phyloP scores from a whole-genome alignment of 2,113 vertebrate species.

The Copsychus sechellarum region DNA sequence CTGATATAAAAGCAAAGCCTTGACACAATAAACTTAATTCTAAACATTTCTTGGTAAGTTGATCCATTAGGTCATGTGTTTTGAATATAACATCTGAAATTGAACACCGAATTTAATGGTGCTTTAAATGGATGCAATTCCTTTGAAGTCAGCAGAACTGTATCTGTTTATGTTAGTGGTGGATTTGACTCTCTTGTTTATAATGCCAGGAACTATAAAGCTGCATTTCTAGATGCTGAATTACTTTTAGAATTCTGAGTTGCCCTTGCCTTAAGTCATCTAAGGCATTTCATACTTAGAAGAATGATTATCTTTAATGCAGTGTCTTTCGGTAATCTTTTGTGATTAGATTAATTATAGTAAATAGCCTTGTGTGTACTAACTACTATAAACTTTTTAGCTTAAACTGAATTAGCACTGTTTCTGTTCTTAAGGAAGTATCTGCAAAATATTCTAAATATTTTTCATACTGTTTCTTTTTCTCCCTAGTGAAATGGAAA shows the following conservation, averaged over 20 bases:
- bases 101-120: not conserved
- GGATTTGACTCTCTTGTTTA: not conserved
- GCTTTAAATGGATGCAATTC: conserved; percentile 15
- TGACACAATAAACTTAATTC: not conserved
- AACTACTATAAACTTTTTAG: not conserved
- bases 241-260: not conserved
- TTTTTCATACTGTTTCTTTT: not conserved
- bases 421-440: not conserved
- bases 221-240: not conserved
- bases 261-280: not conserved
- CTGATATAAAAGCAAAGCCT: not conserved
- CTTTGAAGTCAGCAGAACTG: conserved; percentile 39
- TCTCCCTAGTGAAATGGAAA: conserved; percentile 92
- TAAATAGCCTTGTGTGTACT: not conserved
- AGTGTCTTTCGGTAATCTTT: not conserved
- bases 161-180: not conserved
- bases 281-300: not conserved
- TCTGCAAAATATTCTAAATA: not conserved
- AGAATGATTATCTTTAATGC: not conserved
- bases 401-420: not conserved
- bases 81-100: conserved; percentile 10
- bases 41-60: not conserved
- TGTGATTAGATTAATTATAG: not conserved
- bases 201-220: not conserved
- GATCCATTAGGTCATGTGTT: not conserved